phyloP scores from a whole-genome alignment of 2,888 invertebrate genomes.

The Ypsolopha sequella region DNA sequence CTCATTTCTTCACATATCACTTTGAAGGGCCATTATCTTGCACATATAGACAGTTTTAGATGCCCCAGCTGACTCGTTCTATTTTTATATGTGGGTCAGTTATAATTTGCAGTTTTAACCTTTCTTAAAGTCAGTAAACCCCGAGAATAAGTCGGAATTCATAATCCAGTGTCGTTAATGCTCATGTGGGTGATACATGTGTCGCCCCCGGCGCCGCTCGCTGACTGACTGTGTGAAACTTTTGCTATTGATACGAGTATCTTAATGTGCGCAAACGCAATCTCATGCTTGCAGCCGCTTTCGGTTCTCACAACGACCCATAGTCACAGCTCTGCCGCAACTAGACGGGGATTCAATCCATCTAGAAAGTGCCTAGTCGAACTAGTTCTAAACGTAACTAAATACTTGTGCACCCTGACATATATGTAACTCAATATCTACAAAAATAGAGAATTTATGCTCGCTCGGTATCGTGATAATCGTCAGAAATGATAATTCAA shows the following conservation, averaged over 20 bases:
- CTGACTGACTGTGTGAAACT: neutral
- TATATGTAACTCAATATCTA: neutral
- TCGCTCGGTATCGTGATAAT: neutral
- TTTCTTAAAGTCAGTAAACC: constrained; percentile 1
- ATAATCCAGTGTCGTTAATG: neutral
- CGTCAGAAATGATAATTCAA: neutral
- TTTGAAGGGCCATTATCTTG: too few species aligned
- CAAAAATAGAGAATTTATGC: neutral
- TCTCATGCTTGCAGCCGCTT: neutral
- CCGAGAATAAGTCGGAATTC: neutral
- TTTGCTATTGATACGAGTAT: neutral
- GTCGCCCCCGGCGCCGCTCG: neutral
- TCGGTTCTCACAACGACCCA: neutral
- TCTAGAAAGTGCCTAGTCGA: constrained; percentile 1
- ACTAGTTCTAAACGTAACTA: neutral
- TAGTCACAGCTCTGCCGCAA: neutral
- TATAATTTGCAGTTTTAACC: neutral
- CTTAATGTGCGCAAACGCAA: neutral
- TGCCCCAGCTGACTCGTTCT: too few species aligned
- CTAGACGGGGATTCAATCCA: neutral
- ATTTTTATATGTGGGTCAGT: too few species aligned
- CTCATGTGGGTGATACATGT: neutral
- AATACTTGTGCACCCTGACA: neutral
- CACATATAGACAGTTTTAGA: too few species aligned
- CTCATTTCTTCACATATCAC: too few species aligned